phyloP scores from a whole-genome alignment of 2,113 vertebrate genomes.

The Melanerpes formicivorus region DNA sequence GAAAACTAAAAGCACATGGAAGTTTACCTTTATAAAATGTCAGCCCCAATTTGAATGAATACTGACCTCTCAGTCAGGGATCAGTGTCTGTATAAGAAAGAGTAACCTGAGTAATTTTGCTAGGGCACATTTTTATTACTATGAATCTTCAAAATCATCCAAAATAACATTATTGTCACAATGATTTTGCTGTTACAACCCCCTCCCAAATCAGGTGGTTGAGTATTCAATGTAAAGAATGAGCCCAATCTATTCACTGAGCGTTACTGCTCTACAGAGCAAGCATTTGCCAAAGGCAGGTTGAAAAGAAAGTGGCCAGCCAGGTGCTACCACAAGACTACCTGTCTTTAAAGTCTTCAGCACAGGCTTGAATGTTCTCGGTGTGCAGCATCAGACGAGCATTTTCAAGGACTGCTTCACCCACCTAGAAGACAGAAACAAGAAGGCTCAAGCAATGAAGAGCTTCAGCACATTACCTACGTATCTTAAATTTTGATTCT shows the following conservation, averaged over 20 bases:
- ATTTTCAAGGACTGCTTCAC: conserved; percentile 90
- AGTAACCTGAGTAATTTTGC: neutral
- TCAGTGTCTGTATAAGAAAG: neutral
- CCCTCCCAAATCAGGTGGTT: neutral
- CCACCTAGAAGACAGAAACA: conserved; percentile 79
- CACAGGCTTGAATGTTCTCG: conserved; percentile 90
- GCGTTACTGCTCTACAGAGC: neutral
- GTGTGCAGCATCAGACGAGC: conserved; percentile 91
- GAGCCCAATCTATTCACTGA: neutral
- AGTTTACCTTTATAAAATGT: neutral
- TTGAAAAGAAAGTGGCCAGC: neutral
- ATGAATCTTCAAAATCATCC: neutral
- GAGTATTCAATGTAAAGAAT: neutral
- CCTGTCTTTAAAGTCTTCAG: conserved; percentile 93
- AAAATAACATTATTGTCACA: neutral
- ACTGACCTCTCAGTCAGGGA: neutral
- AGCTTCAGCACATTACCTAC: neutral
- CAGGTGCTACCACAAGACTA: conserved; percentile 30
- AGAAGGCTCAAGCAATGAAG: conserved; percentile 9
- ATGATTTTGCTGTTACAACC: neutral
- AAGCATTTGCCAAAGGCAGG: neutral
- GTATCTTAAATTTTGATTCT: neutral
- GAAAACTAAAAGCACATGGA: neutral
- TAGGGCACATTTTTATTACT: neutral
- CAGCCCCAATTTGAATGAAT: neutral